Base-by-base conservation (phyloP, 1,140 invertebrate species). In the Cataglyphis hispanica region DNA sequence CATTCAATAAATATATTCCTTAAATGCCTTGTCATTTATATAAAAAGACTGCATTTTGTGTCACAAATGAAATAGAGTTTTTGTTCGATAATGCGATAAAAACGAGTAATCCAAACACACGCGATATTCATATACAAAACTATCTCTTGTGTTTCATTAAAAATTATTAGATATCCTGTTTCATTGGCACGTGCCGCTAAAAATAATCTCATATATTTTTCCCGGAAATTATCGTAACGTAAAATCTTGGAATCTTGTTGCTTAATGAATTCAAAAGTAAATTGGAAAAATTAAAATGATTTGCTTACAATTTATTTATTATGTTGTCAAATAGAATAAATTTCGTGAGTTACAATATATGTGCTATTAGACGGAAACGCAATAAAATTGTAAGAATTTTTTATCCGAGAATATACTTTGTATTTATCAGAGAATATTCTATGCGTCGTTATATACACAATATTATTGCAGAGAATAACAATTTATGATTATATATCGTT, bases 401-500 rank as follows among this genome's bases (percentile, higher is more conserved):
- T 40, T 37, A 22, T 76, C 19, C 1, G 13, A 34, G 43, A 7
- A 63, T 8, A 13, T n/a, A 27, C 13, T 53, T 27, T 10, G 75
- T 63, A 46, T 10, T 63, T 53, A 8, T 19, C 7, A 5, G 13
- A 34, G 31, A 13, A 64, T 16, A 13, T 40, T 6, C 2, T 22
- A 43, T 37, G 56, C 27, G 60, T 22, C 34, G 27, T 77, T 77
- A 46, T 19, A 19, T 13, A 60, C 43, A 31, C 34, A 53, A 78
- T 66, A 78, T 78, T 78, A 43, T 66, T 63, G n/a, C 43, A 13
- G 61, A 50, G 60, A 53, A 50, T 66, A 25, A 25, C 56, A 76
- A 40, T 66, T 78, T 78, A 78, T 50, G 74, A 77, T 25, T 40
- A 50, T 61, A 60, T 43, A 50, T 53, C 43, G 43, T 53, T 34